Evolutionary conservation across 2,888 invertebrate species (phyloP).

Genomic region (Gymnoscelis rufifasciata): DNA sequence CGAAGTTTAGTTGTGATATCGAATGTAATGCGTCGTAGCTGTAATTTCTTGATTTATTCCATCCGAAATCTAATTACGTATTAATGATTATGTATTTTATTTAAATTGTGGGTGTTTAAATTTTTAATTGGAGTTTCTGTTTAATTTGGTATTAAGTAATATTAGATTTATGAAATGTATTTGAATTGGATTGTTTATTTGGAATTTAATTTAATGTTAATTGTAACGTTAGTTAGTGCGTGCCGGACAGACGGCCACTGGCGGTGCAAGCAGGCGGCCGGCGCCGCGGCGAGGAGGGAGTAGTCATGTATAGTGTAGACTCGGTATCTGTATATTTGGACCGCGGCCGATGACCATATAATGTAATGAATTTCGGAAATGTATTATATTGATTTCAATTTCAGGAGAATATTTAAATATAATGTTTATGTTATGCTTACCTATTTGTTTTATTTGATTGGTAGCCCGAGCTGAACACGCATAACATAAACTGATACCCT

Average conservation of each 20-base stretch:
- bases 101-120: slow-evolving; percentile 9
- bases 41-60: slow-evolving; percentile 7
- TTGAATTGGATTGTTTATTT: slow-evolving; percentile 25
- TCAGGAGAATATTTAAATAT: slow-evolving; percentile 70
- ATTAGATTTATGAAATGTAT: slow-evolving; percentile 11
- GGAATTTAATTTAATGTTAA: slow-evolving; percentile 1
- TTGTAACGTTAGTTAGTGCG: slow-evolving; percentile 14
- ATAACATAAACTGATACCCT: too few relatives aligned
- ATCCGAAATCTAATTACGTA: slow-evolving; percentile 6
- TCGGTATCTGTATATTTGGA: slow-evolving; percentile 49
- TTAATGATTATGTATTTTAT: neutral
- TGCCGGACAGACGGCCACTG: too few relatives aligned
- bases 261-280: too few relatives aligned
- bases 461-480: too few relatives aligned
- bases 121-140: slow-evolving; percentile 7
- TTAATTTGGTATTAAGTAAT: slow-evolving; percentile 6
- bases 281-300: slow-evolving; percentile 6
- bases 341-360: slow-evolving; percentile 12
- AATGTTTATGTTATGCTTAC: slow-evolving; percentile 73
- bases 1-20: slow-evolving; percentile 7
- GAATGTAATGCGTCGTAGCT: slow-evolving; percentile 6
- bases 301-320: slow-evolving; percentile 22
- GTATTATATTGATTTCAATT: slow-evolving; percentile 67
- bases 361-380: slow-evolving; percentile 42
- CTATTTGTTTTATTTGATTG: slow-evolving; percentile 34